A percentile compares a stretch with the other conserved stretches of the same genome.
Conservation (phyloP, 30 jellyfish, hydroid and myxozoan species). For the Turritopsis rubra region DNA sequence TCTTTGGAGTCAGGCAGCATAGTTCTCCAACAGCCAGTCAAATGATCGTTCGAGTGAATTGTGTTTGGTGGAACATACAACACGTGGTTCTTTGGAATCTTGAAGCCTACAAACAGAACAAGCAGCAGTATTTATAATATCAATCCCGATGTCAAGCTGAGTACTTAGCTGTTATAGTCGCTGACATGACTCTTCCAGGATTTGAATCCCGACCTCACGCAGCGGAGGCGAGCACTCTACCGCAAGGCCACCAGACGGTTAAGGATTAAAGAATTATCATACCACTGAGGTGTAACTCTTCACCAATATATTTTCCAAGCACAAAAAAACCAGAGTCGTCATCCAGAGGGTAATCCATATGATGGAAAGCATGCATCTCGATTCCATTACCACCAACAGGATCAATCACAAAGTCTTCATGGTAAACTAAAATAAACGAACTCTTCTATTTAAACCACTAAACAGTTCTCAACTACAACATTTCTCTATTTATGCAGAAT, state of each 20-base stretch:
- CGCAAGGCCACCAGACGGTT: no score
- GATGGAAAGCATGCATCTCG: conserved; percentile 16
- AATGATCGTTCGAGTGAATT: conserved; percentile 13
- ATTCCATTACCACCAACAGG: conserved; percentile 4
- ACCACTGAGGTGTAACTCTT: not conserved
- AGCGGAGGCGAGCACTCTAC: no score
- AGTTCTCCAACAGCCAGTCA: not conserved
- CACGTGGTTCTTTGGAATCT: conserved; percentile 5
- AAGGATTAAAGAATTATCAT: not conserved
- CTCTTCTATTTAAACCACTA: no score
- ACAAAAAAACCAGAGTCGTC: conserved; percentile 3
- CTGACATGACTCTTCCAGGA: no score
- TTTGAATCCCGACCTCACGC: no score
- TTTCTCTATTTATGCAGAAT: no score
- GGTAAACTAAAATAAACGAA: no score
- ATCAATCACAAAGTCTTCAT: not conserved
- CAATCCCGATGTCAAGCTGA: no score
- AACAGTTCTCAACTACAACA: no score
- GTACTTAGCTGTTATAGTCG: no score
- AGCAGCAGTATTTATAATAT: no score
- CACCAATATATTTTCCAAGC: not conserved
- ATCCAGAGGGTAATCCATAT: conserved; percentile 10
- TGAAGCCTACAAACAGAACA: not conserved
- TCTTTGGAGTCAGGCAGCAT: not conserved
- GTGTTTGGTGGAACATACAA: conserved; percentile 5